A percentile compares a stretch with the other conserved stretches of the same genome.
phyloP scores from a whole-genome alignment of 30 jellyfish, hydroid and myxozoan genomes.

The Cassiopea xamachana region DNA sequence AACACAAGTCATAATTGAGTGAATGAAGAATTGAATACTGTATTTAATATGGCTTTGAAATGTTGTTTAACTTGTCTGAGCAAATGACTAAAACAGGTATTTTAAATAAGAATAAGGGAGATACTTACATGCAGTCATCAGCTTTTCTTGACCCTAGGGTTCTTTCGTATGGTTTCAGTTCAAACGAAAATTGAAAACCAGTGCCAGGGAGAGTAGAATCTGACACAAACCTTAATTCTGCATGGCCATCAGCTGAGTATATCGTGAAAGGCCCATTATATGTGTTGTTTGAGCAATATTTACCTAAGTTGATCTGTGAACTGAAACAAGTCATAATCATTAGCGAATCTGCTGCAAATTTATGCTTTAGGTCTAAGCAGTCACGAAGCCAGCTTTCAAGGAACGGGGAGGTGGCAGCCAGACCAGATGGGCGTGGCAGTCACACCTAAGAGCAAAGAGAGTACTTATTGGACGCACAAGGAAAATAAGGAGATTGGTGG shows the following conservation, averaged over 20 bases:
- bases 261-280: constrained; percentile 23
- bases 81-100: neutral
- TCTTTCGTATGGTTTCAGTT: constrained; percentile 13
- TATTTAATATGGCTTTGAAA: too few species aligned
- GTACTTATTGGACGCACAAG: too few species aligned
- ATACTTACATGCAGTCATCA: constrained; percentile 15
- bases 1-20: too few species aligned
- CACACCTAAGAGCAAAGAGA: too few species aligned
- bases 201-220: neutral
- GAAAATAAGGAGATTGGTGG: neutral
- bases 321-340: neutral
- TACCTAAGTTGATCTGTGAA: constrained; percentile 18
- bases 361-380: neutral
- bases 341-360: neutral
- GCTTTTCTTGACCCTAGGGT: constrained; percentile 17
- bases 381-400: neutral
- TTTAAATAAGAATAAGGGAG: neutral
- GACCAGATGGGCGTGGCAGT: too few species aligned
- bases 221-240: constrained; percentile 1
- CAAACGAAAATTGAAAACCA: constrained; percentile 25
- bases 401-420: too few species aligned
- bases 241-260: constrained; percentile 32
- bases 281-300: constrained; percentile 5
- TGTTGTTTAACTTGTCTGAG: too few species aligned
- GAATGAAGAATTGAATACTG: too few species aligned